Base-by-base conservation (phyloP, 2,888 invertebrate genomes). In the Terebella lapidaria region DNA sequence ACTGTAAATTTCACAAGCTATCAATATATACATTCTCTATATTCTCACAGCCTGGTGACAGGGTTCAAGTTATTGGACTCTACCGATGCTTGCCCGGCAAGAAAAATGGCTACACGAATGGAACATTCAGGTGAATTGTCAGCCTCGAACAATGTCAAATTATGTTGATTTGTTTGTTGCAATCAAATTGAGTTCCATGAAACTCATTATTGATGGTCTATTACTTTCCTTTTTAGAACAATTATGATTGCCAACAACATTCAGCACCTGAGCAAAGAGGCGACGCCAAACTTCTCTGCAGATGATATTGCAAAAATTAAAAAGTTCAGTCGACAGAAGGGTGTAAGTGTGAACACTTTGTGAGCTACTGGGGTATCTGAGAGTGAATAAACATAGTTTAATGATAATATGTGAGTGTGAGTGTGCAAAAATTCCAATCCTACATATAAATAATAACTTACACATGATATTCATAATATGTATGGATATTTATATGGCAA, bases 11-110 rank as follows among this genome's bases (percentile, higher is more conserved):
- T n/a, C n/a, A n/a, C n/a, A n/a, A n/a, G n/a, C n/a, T n/a, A n/a
- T n/a, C n/a, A n/a, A n/a, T n/a, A n/a, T n/a, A n/a, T n/a, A n/a
- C n/a, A n/a, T n/a, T n/a, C n/a, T n/a, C n/a, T n/a, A n/a, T n/a
- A n/a, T n/a, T n/a, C n/a, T n/a, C n/a, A n/a, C 94, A 99, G 81
- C 96, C 97, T 0, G 97, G 97, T 5, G 97, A 99, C 82, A 85
- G 97, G 67, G 89, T 99, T n/a, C 94, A 96, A 81, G 86, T 96
- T 52, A 90, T 97, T 24, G 99, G 97, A 1, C 92, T 90, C 75
- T 99, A 88, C 78, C 86, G 97, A 57, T 96, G 95, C 78, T 82
- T 99, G 58, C 99, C 99, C 0, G 89, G 87, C 54, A 97, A 97
- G 79, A 90, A 93, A 74, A 91, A 90, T 26, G 91, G 91, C 67